A percentile compares a stretch with the other conserved stretches of the same genome.
Evolutionary conservation across 2,888 invertebrate genomes (phyloP).

Genomic region (Microchrysa polita): DNA sequence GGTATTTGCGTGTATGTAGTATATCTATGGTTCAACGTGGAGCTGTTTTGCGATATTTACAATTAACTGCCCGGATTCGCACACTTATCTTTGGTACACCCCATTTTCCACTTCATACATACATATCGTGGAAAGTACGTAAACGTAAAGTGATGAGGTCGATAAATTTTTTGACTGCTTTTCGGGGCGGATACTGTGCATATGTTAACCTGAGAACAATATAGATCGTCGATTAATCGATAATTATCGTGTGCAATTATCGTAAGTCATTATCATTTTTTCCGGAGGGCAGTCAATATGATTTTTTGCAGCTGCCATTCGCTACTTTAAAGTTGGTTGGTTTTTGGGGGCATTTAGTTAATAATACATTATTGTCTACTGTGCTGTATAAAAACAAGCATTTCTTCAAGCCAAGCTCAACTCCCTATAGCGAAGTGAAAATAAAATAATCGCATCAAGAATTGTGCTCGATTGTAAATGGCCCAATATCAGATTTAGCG

Average conservation of each 20-base stretch:
- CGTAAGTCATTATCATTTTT: constrained; percentile 37
- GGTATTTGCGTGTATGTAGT: too few species aligned
- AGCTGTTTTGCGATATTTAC: constrained; percentile 9
- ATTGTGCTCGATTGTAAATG: too few species aligned
- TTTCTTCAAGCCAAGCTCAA: too few species aligned
- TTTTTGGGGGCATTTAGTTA: too few species aligned
- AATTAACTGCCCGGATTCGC: constrained; percentile 42
- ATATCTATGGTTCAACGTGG: constrained; percentile 28
- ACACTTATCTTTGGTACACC: not conserved
- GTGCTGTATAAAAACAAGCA: too few species aligned
- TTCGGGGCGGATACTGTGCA: constrained; percentile 26
- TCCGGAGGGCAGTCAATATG: not conserved
- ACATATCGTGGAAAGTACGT: too few species aligned
- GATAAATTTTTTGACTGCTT: constrained; percentile 21
- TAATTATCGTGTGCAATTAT: constrained; percentile 37
- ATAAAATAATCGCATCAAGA: too few species aligned
- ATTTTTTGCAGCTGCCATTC: not conserved
- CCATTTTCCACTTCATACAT: too few species aligned
- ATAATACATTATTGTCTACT: too few species aligned
- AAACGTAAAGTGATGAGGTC: constrained; percentile 7
- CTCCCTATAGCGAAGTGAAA: too few species aligned
- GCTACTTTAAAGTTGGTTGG: not conserved
- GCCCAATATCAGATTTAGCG: too few species aligned
- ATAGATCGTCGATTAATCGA: constrained; percentile 39
- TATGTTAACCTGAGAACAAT: constrained; percentile 40